A percentile compares a stretch with the other conserved stretches of the same genome.
Evolutionary conservation across 1,140 invertebrate species (phyloP).

Genomic region (Heterodera carotae): DNA sequence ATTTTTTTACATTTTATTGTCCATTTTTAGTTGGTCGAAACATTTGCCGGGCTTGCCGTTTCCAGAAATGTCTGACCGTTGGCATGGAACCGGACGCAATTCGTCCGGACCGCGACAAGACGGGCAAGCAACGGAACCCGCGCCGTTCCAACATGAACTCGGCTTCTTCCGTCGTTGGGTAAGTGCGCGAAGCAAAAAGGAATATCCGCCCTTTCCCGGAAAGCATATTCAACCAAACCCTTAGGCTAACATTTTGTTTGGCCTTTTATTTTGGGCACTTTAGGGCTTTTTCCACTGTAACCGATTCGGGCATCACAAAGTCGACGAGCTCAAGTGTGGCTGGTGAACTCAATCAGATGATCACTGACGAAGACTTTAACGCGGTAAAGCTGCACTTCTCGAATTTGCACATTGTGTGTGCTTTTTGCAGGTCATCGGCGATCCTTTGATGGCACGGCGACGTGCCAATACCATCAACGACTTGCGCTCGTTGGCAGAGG

Average conservation of each 20-base stretch:
- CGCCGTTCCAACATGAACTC: conserved; percentile 41
- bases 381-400: background rate
- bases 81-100: conserved; percentile 70
- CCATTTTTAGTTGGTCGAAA: conserved; percentile 67
- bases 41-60: conserved; percentile 70
- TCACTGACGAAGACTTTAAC: conserved; percentile 34
- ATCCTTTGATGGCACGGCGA: conserved; percentile 27
- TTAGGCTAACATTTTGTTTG: too few relatives aligned
- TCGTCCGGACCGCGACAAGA: conserved; percentile 62
- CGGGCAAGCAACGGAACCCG: conserved; percentile 62
- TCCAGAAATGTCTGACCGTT: conserved; percentile 69
- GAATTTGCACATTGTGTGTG: background rate
- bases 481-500: conserved; percentile 8
- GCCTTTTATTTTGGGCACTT: background rate
- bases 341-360: conserved; percentile 29
- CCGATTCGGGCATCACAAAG: conserved; percentile 7
- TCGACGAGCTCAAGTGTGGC: conserved; percentile 29
- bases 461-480: conserved; percentile 33
- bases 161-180: background rate
- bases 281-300: conserved; percentile 2
- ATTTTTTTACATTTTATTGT: background rate
- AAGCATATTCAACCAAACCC: too few relatives aligned
- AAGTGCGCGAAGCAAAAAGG: background rate
- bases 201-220: too few relatives aligned
- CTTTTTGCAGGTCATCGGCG: background rate